Base-by-base conservation (phyloP, 2,888 invertebrate genomes). In the Tolmerus cingulatus region DNA sequence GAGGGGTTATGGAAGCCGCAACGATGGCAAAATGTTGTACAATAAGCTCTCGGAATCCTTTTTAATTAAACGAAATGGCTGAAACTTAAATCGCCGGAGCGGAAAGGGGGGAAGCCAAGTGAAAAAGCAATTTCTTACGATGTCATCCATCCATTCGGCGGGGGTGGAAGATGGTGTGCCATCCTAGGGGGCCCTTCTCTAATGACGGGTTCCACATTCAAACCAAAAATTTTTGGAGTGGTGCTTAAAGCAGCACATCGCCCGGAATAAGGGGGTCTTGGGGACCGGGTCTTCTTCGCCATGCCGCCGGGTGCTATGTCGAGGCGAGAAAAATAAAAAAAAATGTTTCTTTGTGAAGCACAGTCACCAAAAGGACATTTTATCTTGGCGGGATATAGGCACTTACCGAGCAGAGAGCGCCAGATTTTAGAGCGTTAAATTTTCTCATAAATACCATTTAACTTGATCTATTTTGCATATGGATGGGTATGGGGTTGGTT, bases 21-120 rank as follows among this genome's bases (percentile, higher is more conserved):
- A 74, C 40, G 74, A 84, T 84, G 43, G 74, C 84, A 84, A 66
- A 37, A 84, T 66, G 37, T 34, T 84, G 51, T 66, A 66, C 66
- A 84, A 84, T 84, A 84, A 84, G 84, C 84, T 43, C 57, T 40
- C 9, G 16, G 43, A 84, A 84, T 84, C 84, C 84, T 57, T 57
- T 84, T 84, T 84, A 84, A 84, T 84, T 84, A 84, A 84, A 84
- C 84, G 84, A 74, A 84, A 81, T 55, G 81, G 55, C 81, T 51
- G 55, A 81, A 84, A 84, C 74, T 84, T 66, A 84, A 84, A 84
- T 84, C 84, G 43, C 19, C 66, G 74, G n/a, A 40, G 84, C 40
- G 84, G 84, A 84, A 84, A 57, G 55, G 66, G 66, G 66, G 23
- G 27, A 66, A 66, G 84, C 84, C 74, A 84, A 66, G 74, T 74